Conservation (phyloP, 2,797 vertebrate species). For the Carcharodon carcharias region DNA sequence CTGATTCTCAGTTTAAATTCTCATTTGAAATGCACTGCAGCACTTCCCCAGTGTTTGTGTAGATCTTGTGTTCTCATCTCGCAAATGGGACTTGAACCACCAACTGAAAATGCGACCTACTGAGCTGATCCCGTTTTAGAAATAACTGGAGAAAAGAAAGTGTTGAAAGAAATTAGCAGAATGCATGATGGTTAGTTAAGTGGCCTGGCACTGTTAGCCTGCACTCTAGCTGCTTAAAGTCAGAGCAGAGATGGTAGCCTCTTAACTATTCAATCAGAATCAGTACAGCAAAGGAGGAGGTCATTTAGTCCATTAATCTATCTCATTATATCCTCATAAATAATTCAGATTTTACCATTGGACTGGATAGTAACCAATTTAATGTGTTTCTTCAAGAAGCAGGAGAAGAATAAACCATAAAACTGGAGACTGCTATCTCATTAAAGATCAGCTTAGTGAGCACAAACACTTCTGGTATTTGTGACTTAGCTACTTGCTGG, state of each 20-base stretch:
- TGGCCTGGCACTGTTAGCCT: neutral
- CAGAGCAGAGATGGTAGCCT: neutral
- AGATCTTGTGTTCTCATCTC: neutral
- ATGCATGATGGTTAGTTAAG: neutral
- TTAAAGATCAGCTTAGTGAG: neutral
- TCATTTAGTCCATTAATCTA: too few relatives aligned
- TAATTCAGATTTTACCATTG: neutral
- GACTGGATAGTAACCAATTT: neutral
- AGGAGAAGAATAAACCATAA: neutral
- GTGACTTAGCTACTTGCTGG: neutral
- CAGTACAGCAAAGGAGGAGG: too few relatives aligned
- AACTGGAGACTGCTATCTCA: neutral
- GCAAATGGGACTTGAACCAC: neutral
- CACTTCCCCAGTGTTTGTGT: neutral
- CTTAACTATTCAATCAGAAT: neutral
- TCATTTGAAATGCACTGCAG: neutral
- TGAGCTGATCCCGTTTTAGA: neutral
- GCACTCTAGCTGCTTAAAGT: neutral
- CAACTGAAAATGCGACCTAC: too few relatives aligned
- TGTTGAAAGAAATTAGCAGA: neutral
- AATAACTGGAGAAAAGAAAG: too few relatives aligned
- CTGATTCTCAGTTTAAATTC: neutral
- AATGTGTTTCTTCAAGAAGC: neutral
- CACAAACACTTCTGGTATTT: neutral
- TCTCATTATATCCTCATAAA: neutral